Evolutionary conservation across 2,888 invertebrate species (phyloP).

Genomic region (Sclerodermus sp.): DNA sequence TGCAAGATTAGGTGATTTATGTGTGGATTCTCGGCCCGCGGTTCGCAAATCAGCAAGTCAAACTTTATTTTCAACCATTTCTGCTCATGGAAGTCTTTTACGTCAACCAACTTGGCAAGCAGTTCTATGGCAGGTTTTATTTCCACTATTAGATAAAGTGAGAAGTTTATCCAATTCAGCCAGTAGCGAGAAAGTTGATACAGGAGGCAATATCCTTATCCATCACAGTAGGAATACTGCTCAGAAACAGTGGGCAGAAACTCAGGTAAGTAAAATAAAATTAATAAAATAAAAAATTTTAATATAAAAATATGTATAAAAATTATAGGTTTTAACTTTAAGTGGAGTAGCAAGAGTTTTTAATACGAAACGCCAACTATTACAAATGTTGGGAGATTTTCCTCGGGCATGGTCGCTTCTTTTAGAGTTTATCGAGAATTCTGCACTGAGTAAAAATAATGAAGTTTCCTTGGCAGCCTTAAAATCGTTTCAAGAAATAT

Average conservation of each 20-base stretch:
- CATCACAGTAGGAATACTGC: conserved; percentile 99
- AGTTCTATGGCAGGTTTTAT: conserved; percentile 92
- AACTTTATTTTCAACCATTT: conserved; percentile 95
- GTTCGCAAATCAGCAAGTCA: conserved; percentile 96
- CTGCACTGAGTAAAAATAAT: conserved; percentile 88
- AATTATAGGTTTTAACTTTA: conserved; percentile 72
- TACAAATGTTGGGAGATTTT: conserved; percentile 87
- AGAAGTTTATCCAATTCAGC: conserved; percentile 72
- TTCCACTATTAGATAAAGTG: conserved; percentile 93
- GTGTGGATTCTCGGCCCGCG: conserved; percentile 93
- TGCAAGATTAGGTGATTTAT: conserved; percentile 80
- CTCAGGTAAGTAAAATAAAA: conserved; percentile 67
- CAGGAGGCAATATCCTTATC: conserved; percentile 91
- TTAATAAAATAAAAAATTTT: not conserved
- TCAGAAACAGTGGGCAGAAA: conserved; percentile 99
- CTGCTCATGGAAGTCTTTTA: conserved; percentile 89
- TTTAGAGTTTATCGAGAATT: conserved; percentile 90
- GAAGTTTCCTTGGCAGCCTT: conserved; percentile 94
- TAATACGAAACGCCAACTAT: conserved; percentile 84
- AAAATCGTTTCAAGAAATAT: conserved; percentile 95
- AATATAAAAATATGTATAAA: conserved; percentile 8
- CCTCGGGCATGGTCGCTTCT: conserved; percentile 91
- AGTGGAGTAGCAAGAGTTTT: conserved; percentile 92
- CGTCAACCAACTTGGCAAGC: conserved; percentile 91
- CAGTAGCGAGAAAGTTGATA: conserved; percentile 80